Evolutionary conservation across 2,797 vertebrate genomes (phyloP).

Genomic region (Chiloscyllium punctatum): DNA sequence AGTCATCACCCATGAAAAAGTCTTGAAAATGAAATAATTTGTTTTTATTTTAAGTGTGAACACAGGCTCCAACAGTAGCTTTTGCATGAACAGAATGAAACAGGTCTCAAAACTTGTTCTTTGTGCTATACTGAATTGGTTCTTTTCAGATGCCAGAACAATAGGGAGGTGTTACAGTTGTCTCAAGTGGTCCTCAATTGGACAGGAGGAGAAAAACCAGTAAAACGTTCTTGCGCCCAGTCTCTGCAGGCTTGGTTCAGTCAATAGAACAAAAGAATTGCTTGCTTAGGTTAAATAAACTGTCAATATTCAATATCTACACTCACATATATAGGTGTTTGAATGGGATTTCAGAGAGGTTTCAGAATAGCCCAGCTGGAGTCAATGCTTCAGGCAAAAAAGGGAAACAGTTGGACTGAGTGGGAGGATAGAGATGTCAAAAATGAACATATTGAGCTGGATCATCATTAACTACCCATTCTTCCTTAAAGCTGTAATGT

Average conservation of each 20-base stretch:
- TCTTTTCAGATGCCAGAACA: neutral
- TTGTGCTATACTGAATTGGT: neutral
- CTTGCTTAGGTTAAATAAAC: neutral
- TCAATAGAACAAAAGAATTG: neutral
- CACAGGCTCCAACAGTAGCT: neutral
- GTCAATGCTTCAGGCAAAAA: neutral
- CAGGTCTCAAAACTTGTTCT: neutral
- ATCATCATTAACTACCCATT: conserved; percentile 8
- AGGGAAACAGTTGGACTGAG: neutral
- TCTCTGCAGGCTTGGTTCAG: neutral
- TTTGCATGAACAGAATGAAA: neutral
- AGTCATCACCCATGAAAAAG: neutral
- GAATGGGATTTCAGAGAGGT: neutral
- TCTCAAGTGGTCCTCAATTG: neutral
- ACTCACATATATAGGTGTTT: neutral
- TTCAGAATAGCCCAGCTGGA: neutral
- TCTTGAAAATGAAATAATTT: neutral
- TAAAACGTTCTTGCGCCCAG: neutral
- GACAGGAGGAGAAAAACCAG: neutral
- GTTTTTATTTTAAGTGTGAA: neutral
- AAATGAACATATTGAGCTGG: neutral
- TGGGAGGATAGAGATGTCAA: neutral
- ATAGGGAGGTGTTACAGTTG: neutral
- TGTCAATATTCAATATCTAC: neutral
- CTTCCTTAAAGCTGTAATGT: neutral